A percentile compares a stretch with the other conserved stretches of the same genome.
Evolutionary conservation across 1,140 invertebrate genomes (phyloP).

Genomic region (Diachasmimorpha longicaudata): DNA sequence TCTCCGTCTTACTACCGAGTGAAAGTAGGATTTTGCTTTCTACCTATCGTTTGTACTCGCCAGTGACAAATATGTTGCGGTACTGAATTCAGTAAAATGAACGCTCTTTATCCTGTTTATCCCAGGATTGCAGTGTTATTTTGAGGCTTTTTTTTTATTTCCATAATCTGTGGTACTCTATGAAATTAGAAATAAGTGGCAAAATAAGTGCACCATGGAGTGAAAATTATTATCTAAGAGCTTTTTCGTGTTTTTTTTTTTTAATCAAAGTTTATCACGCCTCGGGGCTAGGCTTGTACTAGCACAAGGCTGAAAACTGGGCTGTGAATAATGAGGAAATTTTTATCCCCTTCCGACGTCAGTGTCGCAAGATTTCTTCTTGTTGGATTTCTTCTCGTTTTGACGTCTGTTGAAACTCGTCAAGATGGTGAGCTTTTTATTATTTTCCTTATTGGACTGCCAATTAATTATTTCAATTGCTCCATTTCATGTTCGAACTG

Average conservation of each 20-base stretch:
- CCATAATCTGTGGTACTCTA: too few species aligned
- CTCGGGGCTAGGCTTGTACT: neutral
- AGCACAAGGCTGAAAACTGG: neutral
- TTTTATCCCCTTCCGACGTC: neutral
- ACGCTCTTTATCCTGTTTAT: neutral
- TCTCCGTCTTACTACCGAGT: constrained; percentile 40
- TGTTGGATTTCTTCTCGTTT: neutral
- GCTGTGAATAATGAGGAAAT: constrained; percentile 15
- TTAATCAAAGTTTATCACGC: neutral
- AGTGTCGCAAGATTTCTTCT: neutral
- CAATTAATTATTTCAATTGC: too few species aligned
- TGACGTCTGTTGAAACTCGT: neutral
- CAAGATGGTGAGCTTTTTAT: constrained; percentile 18
- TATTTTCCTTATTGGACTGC: neutral
- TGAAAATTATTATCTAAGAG: too few species aligned
- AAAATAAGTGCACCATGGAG: neutral
- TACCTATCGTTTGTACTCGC: constrained; percentile 39
- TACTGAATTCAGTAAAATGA: constrained; percentile 31
- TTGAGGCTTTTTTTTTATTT: constrained; percentile 16
- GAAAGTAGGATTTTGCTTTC: constrained; percentile 63
- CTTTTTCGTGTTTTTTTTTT: neutral
- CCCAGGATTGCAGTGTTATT: neutral
- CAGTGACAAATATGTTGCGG: constrained; percentile 51
- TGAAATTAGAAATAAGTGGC: neutral
- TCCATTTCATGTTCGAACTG: too few species aligned